These are phyloP conservation scores for Hecatera dysodea DNA, from an alignment of 2,888 invertebrate genomes.

Conservation along the genomic window DNA sequence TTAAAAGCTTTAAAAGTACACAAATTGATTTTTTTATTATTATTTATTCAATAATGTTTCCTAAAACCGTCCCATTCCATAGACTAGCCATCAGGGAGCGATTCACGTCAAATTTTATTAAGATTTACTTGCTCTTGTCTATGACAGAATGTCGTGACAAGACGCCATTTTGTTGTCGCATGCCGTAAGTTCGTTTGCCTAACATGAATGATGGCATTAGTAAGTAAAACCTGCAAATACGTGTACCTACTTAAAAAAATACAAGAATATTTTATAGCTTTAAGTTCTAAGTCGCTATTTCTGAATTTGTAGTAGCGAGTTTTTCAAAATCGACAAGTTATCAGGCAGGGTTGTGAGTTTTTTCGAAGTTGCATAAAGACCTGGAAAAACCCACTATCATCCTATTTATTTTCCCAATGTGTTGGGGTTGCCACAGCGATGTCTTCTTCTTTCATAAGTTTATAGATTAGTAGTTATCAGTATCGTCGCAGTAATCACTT, in stretches of 20 bases:
- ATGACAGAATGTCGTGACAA: conserved; percentile 54
- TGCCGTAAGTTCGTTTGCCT: conserved; percentile 44
- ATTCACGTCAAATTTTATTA: conserved; percentile 53
- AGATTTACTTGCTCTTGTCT: conserved; percentile 50
- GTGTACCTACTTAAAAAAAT: conserved; percentile 21
- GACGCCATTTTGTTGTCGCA: conserved; percentile 51
- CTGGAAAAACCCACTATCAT: too few relatives aligned
- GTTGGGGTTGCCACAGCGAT: not conserved
- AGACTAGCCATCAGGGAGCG: not conserved
- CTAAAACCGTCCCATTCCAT: not conserved
- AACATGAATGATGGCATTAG: conserved; percentile 36
- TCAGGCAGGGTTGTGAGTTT: too few relatives aligned
- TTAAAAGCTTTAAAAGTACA: too few relatives aligned
- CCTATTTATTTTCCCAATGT: too few relatives aligned
- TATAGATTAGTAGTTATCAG: too few relatives aligned
- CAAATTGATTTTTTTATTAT: not conserved
- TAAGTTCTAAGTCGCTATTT: not conserved
- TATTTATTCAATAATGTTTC: not conserved
- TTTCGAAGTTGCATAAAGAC: too few relatives aligned
- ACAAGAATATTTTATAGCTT: not conserved
- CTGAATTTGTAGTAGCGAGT: too few relatives aligned
- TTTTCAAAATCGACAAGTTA: too few relatives aligned
- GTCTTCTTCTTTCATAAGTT: too few relatives aligned
- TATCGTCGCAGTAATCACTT: too few relatives aligned
- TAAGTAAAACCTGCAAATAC: conserved; percentile 31